Percentiles rank a stretch among this genome's conserved stretches.
phyloP scores from a whole-genome alignment of 2,797 vertebrate genomes.

The Setipinna tenuifilis region DNA sequence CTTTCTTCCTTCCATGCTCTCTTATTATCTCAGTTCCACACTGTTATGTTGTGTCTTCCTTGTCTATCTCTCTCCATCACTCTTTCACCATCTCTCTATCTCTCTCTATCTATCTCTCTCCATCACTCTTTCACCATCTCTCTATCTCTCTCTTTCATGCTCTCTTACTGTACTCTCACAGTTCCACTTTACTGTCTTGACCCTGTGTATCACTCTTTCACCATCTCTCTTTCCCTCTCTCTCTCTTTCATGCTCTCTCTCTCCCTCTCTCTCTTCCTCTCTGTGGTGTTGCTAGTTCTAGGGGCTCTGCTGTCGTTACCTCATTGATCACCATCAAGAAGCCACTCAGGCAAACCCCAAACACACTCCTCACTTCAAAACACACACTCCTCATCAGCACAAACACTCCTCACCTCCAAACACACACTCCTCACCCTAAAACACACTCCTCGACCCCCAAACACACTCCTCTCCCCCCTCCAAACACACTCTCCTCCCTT shows the following conservation, averaged over 20 bases:
- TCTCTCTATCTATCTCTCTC: neutral
- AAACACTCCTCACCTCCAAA: neutral
- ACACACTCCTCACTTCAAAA: neutral
- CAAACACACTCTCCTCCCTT: too few relatives aligned
- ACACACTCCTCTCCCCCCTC: neutral
- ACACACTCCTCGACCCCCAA: neutral
- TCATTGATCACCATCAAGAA: neutral
- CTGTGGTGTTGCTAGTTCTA: neutral
- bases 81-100: neutral
- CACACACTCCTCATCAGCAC: neutral
- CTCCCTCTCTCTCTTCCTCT: neutral
- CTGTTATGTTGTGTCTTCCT: neutral
- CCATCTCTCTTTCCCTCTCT: neutral
- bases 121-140: neutral
- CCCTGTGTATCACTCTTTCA: too few relatives aligned
- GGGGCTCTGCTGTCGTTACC: neutral
- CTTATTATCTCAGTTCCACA: neutral
- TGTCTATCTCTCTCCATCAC: too few relatives aligned
- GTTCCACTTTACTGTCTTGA: neutral
- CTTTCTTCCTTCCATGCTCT: neutral
- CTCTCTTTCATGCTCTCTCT: neutral
- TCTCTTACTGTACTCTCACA: neutral
- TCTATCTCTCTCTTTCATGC: too few relatives aligned
- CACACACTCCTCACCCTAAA: neutral
- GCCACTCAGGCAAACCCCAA: neutral